Evolutionary conservation across 2,888 invertebrate species (phyloP), one percentile per base, ranked within the genome.

Genomic region (Epistrophe grossulariae): DNA sequence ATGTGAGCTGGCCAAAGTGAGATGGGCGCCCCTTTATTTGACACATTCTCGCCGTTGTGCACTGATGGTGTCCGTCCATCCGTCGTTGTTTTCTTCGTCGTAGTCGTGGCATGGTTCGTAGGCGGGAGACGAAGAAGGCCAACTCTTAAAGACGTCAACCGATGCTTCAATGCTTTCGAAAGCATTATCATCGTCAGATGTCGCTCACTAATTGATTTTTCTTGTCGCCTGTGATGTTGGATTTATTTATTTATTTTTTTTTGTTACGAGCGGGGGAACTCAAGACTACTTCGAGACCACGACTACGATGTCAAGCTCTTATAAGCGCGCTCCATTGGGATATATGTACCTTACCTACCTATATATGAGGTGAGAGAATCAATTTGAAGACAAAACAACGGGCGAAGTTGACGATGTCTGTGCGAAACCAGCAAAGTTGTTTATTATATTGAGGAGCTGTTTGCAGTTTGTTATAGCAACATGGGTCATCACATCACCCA

Each of bases 171-270:
- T 87, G 83, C 82, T 68, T 89, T 80, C 74, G 88, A 87, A 88
- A 79, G 90, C 91, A 91, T 90, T 92, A 92, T 92, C 92, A 92
- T 93, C 92, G 91, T 91, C 92, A 92, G 90, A 92, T 92, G 92
- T 92, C 92, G 92, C 91, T 91, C 92, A 91, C 92, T 93, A 93
- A 93, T 93, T 93, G 93, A 93, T 93, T 93, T 93, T 93, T 92
- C 93, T 92, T 93, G 93, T 93, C 92, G 91, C 91, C 91, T 91
- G 91, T 40, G 89, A 91, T 90, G 89, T 91, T 64, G 72, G 68
- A 55, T 62, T 62, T 60, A 38, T 76, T 74, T 60, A 24, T 24
- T 24, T 24, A 24, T 15, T 55, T 28, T 28, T 11, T 15, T 31
- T 40, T 24, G 9, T 68, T 57, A 50, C 40, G 40, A 24, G 68